These are phyloP conservation scores for Andrena praecox DNA, from an alignment of 2,888 invertebrate genomes.

Conservation along the genomic window DNA sequence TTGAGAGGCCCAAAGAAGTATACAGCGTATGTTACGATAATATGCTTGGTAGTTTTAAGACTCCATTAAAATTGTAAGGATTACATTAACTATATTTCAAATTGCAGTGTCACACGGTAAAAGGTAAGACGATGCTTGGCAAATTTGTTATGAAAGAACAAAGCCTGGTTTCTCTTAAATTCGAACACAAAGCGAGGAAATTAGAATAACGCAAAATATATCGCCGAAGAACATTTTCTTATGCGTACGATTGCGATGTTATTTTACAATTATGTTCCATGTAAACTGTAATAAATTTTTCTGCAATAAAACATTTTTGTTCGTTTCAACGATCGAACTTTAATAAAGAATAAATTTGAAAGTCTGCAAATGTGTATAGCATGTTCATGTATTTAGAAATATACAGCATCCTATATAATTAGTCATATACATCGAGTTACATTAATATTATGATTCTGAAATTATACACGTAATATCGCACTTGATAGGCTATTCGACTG, in stretches of 20 bases:
- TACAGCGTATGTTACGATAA: not conserved
- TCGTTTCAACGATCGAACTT: not conserved
- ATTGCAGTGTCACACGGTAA: slow-evolving; percentile 25
- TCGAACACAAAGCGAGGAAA: slow-evolving; percentile 21
- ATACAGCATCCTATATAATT: slow-evolving; percentile 78
- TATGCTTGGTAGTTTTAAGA: not conserved
- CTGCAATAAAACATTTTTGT: slow-evolving; percentile 1
- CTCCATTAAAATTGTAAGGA: not conserved
- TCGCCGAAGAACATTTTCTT: not conserved
- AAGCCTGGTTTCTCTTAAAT: slow-evolving; percentile 70
- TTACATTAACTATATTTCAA: slow-evolving; percentile 25
- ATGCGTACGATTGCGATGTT: not conserved
- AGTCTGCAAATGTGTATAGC: slow-evolving; percentile 64
- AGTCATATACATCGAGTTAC: slow-evolving; percentile 83
- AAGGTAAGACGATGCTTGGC: slow-evolving; percentile 18
- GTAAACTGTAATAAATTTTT: not conserved
- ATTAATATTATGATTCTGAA: slow-evolving; percentile 80
- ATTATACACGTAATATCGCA: slow-evolving; percentile 80
- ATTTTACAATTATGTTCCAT: not conserved
- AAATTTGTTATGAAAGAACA: slow-evolving; percentile 69
- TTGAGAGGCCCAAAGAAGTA: slow-evolving; percentile 6
- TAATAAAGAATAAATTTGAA: slow-evolving; percentile 6
- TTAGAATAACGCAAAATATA: slow-evolving; percentile 8
- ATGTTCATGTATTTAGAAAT: slow-evolving; percentile 83
- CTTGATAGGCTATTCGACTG: slow-evolving; percentile 74